Evolutionary conservation across 1,140 invertebrate species (phyloP).

Genomic region (Camponotus vicinus): DNA sequence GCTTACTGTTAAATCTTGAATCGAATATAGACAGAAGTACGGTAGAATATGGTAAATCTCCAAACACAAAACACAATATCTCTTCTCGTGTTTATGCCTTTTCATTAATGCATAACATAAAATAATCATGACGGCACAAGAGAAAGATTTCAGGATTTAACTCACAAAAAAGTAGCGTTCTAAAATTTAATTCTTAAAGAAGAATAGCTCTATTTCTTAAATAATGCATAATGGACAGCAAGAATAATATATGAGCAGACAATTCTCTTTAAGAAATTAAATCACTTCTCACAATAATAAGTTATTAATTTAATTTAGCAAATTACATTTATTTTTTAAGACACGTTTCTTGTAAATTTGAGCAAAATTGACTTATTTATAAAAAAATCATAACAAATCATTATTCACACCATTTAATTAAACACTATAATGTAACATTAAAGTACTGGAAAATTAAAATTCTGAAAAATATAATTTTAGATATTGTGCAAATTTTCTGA

Average conservation of each 20-base stretch:
- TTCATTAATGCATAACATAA: not conserved
- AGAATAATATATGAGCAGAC: too few species aligned
- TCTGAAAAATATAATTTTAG: not conserved
- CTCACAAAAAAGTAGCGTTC: not conserved
- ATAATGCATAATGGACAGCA: not conserved
- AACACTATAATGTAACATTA: not conserved
- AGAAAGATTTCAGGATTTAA: not conserved
- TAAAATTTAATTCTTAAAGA: too few species aligned
- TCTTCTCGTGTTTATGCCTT: not conserved
- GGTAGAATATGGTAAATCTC: constrained; percentile 1
- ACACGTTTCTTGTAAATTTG: not conserved
- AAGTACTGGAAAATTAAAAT: not conserved
- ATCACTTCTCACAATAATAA: not conserved
- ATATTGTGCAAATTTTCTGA: not conserved
- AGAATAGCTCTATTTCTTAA: not conserved
- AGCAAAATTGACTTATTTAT: not conserved
- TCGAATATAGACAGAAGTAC: not conserved
- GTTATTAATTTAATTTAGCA: not conserved
- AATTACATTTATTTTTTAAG: not conserved
- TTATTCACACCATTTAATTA: not conserved
- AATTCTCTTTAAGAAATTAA: not conserved
- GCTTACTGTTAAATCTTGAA: constrained; percentile 39
- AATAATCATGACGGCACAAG: constrained; percentile 26
- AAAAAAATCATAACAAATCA: not conserved
- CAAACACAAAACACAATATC: constrained; percentile 11